phyloP scores from a whole-genome alignment of 2,797 vertebrate species.

The Neosilurus mollespiculum region DNA sequence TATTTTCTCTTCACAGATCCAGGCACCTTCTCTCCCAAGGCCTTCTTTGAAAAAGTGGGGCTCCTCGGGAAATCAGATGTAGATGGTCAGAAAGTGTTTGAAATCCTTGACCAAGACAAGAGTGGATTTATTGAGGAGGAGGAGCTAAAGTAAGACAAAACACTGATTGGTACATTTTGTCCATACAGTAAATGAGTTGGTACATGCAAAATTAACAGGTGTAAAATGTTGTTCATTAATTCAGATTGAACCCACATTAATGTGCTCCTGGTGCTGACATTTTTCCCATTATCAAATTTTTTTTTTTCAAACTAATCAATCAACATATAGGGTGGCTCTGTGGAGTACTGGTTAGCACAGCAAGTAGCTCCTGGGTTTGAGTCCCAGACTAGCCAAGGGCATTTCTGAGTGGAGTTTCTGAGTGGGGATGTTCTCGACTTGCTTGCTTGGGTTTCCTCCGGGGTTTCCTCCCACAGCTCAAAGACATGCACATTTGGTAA shows the following conservation, averaged over 20 bases:
- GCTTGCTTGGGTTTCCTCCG: no score
- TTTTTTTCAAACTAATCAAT: not conserved
- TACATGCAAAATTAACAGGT: not conserved
- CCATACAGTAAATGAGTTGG: not conserved
- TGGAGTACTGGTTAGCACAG: no score
- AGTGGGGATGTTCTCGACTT: no score
- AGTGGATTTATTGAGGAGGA: conserved; percentile 80
- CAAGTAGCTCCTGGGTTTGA: no score
- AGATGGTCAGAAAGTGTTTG: conserved; percentile 70
- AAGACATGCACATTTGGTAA: no score
- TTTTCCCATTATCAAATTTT: not conserved
- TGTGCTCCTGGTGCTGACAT: not conserved
- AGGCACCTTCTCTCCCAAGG: conserved; percentile 72
- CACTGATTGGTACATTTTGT: not conserved
- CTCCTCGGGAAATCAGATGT: conserved; percentile 61
- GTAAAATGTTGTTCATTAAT: not conserved
- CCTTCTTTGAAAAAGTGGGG: conserved; percentile 74
- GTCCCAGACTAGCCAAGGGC: no score
- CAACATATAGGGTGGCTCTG: not conserved
- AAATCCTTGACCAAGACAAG: conserved; percentile 75
- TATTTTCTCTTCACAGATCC: conserved; percentile 62
- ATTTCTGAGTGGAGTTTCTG: no score
- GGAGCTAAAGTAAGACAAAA: conserved; percentile 73
- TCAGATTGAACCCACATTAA: not conserved
- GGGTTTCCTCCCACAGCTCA: no score